Evolutionary conservation across 2,888 invertebrate species (phyloP), one percentile per base, ranked within the genome.

Genomic region (Cheilosia grossa): DNA sequence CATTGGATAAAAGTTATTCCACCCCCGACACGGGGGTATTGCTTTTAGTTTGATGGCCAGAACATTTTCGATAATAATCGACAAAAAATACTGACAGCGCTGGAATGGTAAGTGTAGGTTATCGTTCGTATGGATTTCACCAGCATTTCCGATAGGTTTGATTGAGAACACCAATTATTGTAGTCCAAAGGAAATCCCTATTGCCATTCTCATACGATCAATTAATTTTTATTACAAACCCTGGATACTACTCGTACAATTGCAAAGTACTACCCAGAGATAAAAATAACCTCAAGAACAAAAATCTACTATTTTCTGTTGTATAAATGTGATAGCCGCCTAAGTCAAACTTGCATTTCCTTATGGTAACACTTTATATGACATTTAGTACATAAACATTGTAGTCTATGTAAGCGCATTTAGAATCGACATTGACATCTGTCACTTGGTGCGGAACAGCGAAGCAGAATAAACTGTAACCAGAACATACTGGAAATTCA

Each of bases 1-100:
- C 24, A 53, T 33, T 33, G 66, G 53, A 53, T 6, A 53, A 27
- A 66, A 49, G 19, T 64, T 51, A n/a, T 21, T 24, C 21, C 17
- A 47, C 7, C 47, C 4, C 47, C 17, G 47, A 17, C 1, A 19
- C 17, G 17, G 15, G 44, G n/a, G 17, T 44, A 17, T 19, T 19
- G 2, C 19, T 47, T 19, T 2, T 7, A 9, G 47, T 19, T 47
- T 47, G n/a, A n/a, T n/a, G 7, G 2, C 17, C 9, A 5, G 17
- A 44, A n/a, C 17, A 17, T 44, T 44, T 17, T 44, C 17, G 47
- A 19, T 10, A 47, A 9, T 19, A 47, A 47, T 19, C 7, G n/a
- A 1, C 27, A 27, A 27, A 27, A 27, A 27, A 6, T n/a, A 17
- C 5, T 6, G n/a, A 7, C 6, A 3, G 33, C 10, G 2, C 3